phyloP scores from a whole-genome alignment of 1,140 invertebrate genomes.

The Trachymyrmex septentrionalis region DNA sequence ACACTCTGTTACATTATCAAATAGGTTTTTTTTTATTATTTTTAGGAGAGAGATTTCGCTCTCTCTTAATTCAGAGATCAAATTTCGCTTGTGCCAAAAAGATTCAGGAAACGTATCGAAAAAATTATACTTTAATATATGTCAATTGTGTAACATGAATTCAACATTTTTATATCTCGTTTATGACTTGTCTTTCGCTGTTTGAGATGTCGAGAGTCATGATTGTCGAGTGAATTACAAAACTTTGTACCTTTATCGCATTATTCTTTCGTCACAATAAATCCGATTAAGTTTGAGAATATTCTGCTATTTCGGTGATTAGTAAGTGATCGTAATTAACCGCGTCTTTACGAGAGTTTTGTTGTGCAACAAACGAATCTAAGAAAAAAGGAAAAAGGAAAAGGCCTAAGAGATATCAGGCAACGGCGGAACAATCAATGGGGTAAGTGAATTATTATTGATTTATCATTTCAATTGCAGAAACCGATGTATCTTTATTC shows the following conservation, averaged over 20 bases:
- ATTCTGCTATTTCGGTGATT: neutral
- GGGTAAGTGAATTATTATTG: neutral
- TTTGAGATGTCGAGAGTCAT: neutral
- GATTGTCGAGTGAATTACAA: neutral
- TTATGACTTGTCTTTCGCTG: neutral
- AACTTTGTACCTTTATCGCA: neutral
- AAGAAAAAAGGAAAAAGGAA: neutral
- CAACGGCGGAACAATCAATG: neutral
- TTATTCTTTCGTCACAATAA: neutral
- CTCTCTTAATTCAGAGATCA: too few relatives aligned
- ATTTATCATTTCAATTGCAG: constrained; percentile 43
- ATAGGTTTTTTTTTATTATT: too few relatives aligned
- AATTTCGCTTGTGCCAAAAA: too few relatives aligned
- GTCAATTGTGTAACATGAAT: neutral
- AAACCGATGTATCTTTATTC: constrained; percentile 41
- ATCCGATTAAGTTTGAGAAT: neutral
- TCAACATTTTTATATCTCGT: neutral
- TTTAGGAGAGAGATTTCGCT: too few relatives aligned
- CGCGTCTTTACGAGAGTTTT: neutral
- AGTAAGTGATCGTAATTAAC: neutral
- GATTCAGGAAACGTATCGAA: too few relatives aligned
- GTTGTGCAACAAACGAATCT: neutral
- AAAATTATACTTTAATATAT: neutral
- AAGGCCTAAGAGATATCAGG: neutral
- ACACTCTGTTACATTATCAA: too few relatives aligned